Evolutionary conservation across 2,113 vertebrate species (phyloP).

Genomic region (Ranitomeya variabilis): DNA sequence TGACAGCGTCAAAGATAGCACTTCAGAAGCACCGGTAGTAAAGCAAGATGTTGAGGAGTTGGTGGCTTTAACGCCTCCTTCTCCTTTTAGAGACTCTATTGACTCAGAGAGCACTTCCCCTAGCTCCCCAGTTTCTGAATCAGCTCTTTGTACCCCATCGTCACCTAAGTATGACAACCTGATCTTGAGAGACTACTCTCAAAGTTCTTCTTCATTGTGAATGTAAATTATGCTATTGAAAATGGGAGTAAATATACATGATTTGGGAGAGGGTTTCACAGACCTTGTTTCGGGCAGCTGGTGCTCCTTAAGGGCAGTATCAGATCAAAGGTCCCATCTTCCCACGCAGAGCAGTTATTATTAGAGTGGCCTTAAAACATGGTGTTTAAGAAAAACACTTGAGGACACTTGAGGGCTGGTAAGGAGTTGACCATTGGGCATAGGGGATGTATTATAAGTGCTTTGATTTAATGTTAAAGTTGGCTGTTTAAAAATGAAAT

Average conservation of each 20-base stretch:
- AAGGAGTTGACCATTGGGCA: slow-evolving; percentile 65
- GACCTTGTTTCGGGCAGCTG: slow-evolving; percentile 62
- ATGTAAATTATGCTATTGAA: slow-evolving; percentile 61
- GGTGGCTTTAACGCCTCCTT: slow-evolving; percentile 93
- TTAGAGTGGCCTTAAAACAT: slow-evolving; percentile 91
- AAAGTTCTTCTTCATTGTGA: slow-evolving; percentile 99
- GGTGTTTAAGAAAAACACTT: slow-evolving; percentile 83
- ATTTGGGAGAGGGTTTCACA: slow-evolving; percentile 49
- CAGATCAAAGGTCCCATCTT: slow-evolving; percentile 65
- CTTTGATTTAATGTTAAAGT: slow-evolving; percentile 72
- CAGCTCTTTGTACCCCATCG: slow-evolving; percentile 84
- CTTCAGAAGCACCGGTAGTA: slow-evolving; percentile 71
- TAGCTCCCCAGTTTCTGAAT: slow-evolving; percentile 81
- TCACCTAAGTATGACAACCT: slow-evolving; percentile 91
- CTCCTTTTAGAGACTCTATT: slow-evolving; percentile 94
- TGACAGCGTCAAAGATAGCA: slow-evolving; percentile 68
- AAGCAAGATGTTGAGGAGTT: slow-evolving; percentile 89
- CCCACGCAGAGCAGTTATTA: slow-evolving; percentile 74
- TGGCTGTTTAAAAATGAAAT: slow-evolving; percentile 61
- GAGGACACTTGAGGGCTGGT: slow-evolving; percentile 74
- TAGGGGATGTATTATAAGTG: slow-evolving; percentile 72
- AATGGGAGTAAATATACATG: slow-evolving; percentile 56
- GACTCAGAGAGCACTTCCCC: slow-evolving; percentile 86
- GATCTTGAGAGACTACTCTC: slow-evolving; percentile 93
- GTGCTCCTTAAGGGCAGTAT: slow-evolving; percentile 59